Evolutionary conservation across 2,113 vertebrate species (phyloP), one percentile per base, ranked within the genome.

Genomic region (Amphiprion percula): DNA sequence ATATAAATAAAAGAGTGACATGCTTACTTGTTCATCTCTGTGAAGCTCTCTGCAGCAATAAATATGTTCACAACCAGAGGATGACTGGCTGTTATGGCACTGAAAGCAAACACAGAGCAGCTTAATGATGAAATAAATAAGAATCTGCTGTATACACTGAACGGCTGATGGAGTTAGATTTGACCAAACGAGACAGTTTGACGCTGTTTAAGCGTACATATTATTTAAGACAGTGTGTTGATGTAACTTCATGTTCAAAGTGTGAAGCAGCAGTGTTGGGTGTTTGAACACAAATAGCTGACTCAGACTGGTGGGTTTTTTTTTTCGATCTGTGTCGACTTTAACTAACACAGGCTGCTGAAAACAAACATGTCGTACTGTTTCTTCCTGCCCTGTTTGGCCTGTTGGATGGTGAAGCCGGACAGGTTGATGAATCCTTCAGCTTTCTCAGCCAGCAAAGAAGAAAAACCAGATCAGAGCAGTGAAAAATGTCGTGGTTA

Each of bases 371-470:
- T 1, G 10, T 19, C 61, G 0, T 82, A 86, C 84, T 86, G 72
- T 85, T 97, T 98, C 93, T 95, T 97, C 88, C 94, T 96, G 95
- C 95, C 94, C 83, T 96, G 95, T 1, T 6, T 90, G 10, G 95
- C 96, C 89, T 90, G 94, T 60, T 96, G 95, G 71, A 97, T 90
- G 58, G 89, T 93, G 91, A 98, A 97, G 67, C 96, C 96, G 3
- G 94, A 86, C 84, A 97, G 89, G 80, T 94, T 94, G 89, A 97
- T 95, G 88, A 97, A 98, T 37, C 97, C 97, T 80, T 97, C 96
- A 4, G 97, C 97, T 87, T 96, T 97, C 87, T 96, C 96, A 54
- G 96, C 96, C 97, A 97, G 74, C 55, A 92, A 88, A 82, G 5
- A 23, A n/a, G 24, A 65, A 26, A 44, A 46, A 11, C 46, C 24